Base-by-base conservation (phyloP, 2,797 vertebrate genomes). In the Thamnophis elegans region DNA sequence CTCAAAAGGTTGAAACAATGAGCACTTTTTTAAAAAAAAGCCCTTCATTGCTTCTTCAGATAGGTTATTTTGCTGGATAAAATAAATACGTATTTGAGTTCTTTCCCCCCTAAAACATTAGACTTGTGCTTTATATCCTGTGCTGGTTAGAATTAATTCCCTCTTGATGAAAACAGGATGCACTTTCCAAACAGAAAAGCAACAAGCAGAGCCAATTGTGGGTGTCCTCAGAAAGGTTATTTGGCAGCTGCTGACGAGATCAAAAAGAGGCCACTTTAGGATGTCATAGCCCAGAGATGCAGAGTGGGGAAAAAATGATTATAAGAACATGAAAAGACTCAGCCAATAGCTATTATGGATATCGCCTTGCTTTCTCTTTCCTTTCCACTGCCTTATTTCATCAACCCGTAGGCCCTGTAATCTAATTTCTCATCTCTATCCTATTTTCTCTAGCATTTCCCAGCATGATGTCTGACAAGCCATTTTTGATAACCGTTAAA, bases 11-110 rank as follows among this genome's bases (percentile, higher is more conserved):
- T 5, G 36, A 78, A 85, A 82, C 89, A 92, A 28, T 36, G 20
- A 62, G 82, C 88, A 20, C 32, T n/a, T n/a, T n/a, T n/a, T n/a
- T n/a, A n/a, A n/a, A n/a, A n/a, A n/a, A 65, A 65, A 14, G 11
- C 55, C 53, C 32, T 91, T 91, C 94, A 16, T n/a, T 87, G 92
- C 55, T 56, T 11, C 26, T 28, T 93, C 55, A 92, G 93, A 86
- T 95, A 92, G 90, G 92, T 8, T 51, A 51, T 93, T 53, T 25
- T 68, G 0, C 92, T 36, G 91, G 22, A 18, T 10, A 54, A 95
- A 58, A 94, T 91, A 94, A 94, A 88, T 60, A 88, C 65, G 91
- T 94, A 25, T 55, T 94, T 82, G 1, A 58, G 12, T 13, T 28
- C 26, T 1, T 55, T 3, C 2, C 90, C 88, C 78, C 62, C 92